Evolutionary conservation across 2,888 invertebrate genomes (phyloP), one percentile per base, ranked within the genome.

Genomic region (Calameuta filiformis): DNA sequence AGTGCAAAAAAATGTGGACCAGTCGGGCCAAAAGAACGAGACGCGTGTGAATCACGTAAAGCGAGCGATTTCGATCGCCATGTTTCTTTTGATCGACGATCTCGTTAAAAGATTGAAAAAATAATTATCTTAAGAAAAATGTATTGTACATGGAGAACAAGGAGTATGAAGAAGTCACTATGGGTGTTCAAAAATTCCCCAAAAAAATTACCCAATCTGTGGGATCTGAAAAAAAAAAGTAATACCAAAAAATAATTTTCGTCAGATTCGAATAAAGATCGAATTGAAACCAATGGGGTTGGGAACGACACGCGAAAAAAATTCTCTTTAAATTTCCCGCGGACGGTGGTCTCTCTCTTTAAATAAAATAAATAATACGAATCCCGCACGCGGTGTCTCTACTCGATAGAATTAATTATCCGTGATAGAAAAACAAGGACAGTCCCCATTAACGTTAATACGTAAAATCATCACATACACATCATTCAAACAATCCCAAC

Each of bases 1-100:
- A 83, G 76, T 75, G 75, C 12, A 30, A 73, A 69, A 75, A 68
- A 77, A 73, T 69, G 31, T 33, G 74, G 11, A 4, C 37, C 15
- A 37, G 56, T 30, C 12, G 37, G 15, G 12, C 6, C 11, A 37
- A 68, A 35, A 69, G 23, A 40, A 0, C 23, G 77, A 77, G 75
- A 80, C 76, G 79, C 77, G 76, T 79, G 76, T 77, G 80, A 78
- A 82, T 81, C 80, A 77, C 80, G 56, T 56, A 56, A 23, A 9
- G 23, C 56, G 23, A 23, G 15, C 23, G 56, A 56, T 56, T 56
- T 56, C 56, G 56, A 56, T 56, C 23, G 23, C 56, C 9, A 23
- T 56, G 56, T 56, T 56, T 56, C 56, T 56, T 56, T 56, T 9
- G 23, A 56, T 56, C 23, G 56, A 23, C 56, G 56, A 56, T 56